phyloP scores from a whole-genome alignment of 2,797 vertebrate genomes.

The Myotis pilosus region DNA sequence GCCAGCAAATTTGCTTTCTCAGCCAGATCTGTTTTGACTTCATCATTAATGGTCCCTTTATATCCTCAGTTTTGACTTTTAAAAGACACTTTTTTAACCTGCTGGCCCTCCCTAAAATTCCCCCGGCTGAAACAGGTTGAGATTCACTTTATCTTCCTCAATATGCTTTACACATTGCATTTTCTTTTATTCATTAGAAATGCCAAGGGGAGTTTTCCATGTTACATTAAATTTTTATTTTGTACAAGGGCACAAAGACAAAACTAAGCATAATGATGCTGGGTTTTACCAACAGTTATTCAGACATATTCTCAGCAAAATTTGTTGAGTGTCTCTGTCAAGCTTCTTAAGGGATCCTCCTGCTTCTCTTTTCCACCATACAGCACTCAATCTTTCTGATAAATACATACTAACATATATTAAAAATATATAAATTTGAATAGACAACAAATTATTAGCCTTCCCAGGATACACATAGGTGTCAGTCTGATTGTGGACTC shows the following conservation, averaged over 20 bases:
- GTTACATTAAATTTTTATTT: not conserved
- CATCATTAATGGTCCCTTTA: not conserved
- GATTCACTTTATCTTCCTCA: not conserved
- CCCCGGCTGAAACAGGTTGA: not conserved
- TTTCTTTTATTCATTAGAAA: constrained; percentile 9
- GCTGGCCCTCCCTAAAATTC: not conserved
- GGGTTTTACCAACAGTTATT: not conserved
- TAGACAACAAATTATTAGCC: not conserved
- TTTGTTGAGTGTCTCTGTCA: not conserved
- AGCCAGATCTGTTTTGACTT: not conserved
- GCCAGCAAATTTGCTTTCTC: not conserved
- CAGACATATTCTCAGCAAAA: constrained; percentile 2
- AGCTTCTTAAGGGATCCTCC: not conserved
- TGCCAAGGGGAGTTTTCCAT: not conserved
- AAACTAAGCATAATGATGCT: not conserved
- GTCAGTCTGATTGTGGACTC: not conserved
- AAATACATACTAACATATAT: not conserved
- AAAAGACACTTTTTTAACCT: not conserved
- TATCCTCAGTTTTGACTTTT: not conserved
- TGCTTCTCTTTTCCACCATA: not conserved
- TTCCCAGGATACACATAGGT: not conserved
- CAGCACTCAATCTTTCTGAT: not conserved
- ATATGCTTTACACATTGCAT: not conserved
- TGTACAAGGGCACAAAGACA: not conserved
- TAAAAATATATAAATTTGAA: not conserved